phyloP scores from a whole-genome alignment of 1,140 invertebrate species.

The Wiebesia pumilae region DNA sequence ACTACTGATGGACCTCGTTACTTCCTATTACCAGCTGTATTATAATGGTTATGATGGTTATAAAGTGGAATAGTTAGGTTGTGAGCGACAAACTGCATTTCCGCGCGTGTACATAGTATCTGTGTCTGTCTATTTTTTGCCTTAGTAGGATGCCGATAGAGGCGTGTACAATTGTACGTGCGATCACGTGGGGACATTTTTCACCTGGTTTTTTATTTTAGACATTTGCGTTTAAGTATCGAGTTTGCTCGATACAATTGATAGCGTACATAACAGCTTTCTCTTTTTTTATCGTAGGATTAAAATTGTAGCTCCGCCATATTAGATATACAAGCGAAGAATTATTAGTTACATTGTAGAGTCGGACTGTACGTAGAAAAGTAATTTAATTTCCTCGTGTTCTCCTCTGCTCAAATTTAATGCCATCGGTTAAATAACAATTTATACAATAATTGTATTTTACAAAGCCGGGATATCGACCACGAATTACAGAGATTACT shows the following conservation, averaged over 20 bases:
- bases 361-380: not conserved
- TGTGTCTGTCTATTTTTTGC: slow-evolving; percentile 7
- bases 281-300: not conserved
- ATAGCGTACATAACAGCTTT: not conserved
- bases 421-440: not conserved
- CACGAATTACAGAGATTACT: not conserved
- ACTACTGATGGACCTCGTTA: slow-evolving; percentile 45
- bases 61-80: slow-evolving; percentile 57
- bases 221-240: not conserved
- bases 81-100: slow-evolving; percentile 36
- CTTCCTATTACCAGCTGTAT: slow-evolving; percentile 44
- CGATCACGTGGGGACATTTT: not conserved
- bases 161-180: not conserved
- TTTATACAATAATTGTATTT: not conserved
- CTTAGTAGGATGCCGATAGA: not conserved
- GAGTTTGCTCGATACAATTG: not conserved
- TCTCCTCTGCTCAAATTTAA: not conserved
- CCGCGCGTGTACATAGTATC: not conserved
- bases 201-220: not conserved
- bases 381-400: not conserved
- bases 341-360: not conserved
- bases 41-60: slow-evolving; percentile 53
- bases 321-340: not conserved
- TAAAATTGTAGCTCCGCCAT: not conserved
- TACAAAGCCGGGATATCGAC: not conserved